Evolutionary conservation across 2,113 vertebrate species (phyloP), one percentile per base, ranked within the genome.

Genomic region (Silurus glanis): DNA sequence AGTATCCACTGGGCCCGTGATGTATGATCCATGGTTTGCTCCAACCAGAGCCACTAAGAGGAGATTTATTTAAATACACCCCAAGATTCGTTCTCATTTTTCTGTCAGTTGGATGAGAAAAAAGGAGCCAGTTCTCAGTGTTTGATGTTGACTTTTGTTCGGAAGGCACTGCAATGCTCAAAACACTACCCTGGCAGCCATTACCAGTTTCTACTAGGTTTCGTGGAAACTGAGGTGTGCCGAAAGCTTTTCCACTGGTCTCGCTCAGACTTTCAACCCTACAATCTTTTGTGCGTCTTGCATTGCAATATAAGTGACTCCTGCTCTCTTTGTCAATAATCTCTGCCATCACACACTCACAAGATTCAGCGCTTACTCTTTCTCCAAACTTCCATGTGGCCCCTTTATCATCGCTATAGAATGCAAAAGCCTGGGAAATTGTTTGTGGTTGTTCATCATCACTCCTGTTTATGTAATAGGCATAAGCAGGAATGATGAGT

Each of bases 131-230:
- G 0, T 93, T 90, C 9, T 93, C 93, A 0, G 93, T 90, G 89
- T 94, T 91, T 5, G 91, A 91, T 0, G 90, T 92, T 64, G 91
- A n/a, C 21, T 92, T 91, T 0, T 89, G 80, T 2, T 91, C 91
- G 0, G 92, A 89, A 0, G 95, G 94, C 14, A 94, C 90, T 0
- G 72, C 67, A 21, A 98, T 98, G 85, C 96, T 95, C 47, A 99
- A 91, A 47, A 99, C 94, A 55, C 97, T 99, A 58, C 98, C 98
- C 51, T 99, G 97, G 64, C 98, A 99, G 0, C 97, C 97, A 2
- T 5, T 62, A 0, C 80, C 90, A 0, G 94, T 92, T 21, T 99
- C 97, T 0, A 87, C 78, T 1, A 99, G 94, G 81, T 92, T 91
- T 0, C 0, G 16, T 64, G 93, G 95, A 7, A 82, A 81, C 67